phyloP scores from a whole-genome alignment of 2,888 invertebrate species.

The Proisotoma minuta region DNA sequence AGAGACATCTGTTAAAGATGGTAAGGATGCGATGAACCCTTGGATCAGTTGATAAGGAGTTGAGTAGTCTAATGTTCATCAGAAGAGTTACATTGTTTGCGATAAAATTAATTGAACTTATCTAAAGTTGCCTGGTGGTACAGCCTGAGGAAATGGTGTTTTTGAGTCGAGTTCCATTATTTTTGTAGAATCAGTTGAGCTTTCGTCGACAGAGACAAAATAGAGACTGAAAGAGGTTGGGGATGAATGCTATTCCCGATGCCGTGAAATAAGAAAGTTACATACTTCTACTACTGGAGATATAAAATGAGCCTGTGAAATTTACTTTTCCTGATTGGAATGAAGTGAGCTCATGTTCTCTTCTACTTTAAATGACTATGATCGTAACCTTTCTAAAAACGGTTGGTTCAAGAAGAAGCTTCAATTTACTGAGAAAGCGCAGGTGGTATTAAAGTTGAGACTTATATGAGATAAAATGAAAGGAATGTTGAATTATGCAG shows the following conservation, averaged over 20 bases:
- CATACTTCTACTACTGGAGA: background rate
- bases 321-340: constrained; percentile 17
- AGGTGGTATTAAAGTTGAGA: constrained; percentile 19
- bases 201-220: constrained; percentile 16
- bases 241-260: background rate
- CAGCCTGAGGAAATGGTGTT: background rate
- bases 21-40: background rate
- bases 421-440: constrained; percentile 14
- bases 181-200: constrained; percentile 11
- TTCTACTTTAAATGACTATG: constrained; percentile 5
- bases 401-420: background rate
- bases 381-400: constrained; percentile 2
- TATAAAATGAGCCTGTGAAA: constrained; percentile 13
- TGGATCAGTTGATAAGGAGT: background rate
- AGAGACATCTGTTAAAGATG: constrained; percentile 4
- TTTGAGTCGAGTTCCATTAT: constrained; percentile 7
- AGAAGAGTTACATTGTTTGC: constrained; percentile 1
- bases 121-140: constrained; percentile 7
- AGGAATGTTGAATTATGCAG: constrained; percentile 20
- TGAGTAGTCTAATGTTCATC: constrained; percentile 6
- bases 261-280: constrained; percentile 11
- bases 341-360: background rate
- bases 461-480: constrained; percentile 20
- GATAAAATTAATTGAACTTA: constrained; percentile 11
- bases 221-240: background rate